Evolutionary conservation across 2,113 vertebrate species (phyloP), one percentile per base, ranked within the genome.

Genomic region (Tragelaphus strepsiceros): DNA sequence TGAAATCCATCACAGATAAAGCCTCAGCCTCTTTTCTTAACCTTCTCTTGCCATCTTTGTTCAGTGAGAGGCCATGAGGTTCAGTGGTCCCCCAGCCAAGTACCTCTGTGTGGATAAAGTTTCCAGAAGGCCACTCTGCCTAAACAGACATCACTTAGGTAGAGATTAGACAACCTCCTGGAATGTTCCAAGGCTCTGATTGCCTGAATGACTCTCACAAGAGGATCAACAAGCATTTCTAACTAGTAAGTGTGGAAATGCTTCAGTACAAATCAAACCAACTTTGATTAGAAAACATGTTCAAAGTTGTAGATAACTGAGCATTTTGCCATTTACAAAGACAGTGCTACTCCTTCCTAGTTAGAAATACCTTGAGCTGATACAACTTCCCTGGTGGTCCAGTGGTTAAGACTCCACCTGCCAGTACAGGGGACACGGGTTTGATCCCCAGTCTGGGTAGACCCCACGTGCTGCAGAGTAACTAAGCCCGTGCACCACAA

Each of bases 1-100:
- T 90, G 90, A 96, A 77, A 97, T 62, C 64, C 71, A 91, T 89
- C 90, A 91, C 32, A 17, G n/a, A 87, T 54, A 84, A 97, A 89
- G 64, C 21, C 16, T 80, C 16, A 22, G 43, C n/a, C 53, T 94
- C 96, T 96, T 96, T 58, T 49, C 49, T 91, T 84, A 30, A 67
- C 30, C 21, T 93, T 82, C 78, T 93, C 39, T 83, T 59, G 3
- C 58, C 30, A 7, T 94, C 71, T 90, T 91, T 94, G 49, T 94
- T 94, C 35, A 5, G 16, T 46, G 11, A 24, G 39, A 77, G 10
- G 49, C 56, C 58, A 22, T 17, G 54, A 93, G 32, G 32, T 51
- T 97, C 78, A 54, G 15, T 51, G 39, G 58, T 56, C 39, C 32
- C 88, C 88, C 21, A 39, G 56, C 61, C 32, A 21, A 22, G 21